phyloP scores from a whole-genome alignment of 2,797 vertebrate genomes.

The Acipenser oxyrinchus region DNA sequence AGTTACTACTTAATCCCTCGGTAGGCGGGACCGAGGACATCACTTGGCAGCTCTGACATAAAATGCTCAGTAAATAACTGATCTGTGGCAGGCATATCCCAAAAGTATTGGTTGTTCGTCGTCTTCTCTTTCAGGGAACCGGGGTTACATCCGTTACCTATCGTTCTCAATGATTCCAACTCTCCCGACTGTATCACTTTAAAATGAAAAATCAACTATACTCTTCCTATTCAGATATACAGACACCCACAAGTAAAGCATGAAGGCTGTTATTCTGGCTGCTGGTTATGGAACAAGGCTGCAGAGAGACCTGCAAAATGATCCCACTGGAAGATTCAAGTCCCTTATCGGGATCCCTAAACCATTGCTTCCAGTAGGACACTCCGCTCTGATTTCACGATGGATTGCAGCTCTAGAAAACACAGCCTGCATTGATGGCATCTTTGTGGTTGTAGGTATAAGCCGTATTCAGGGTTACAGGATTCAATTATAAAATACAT shows the following conservation, averaged over 20 bases:
- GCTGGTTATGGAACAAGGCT: constrained; percentile 72
- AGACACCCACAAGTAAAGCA: constrained; percentile 18
- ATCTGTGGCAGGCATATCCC: no score
- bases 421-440: constrained; percentile 36
- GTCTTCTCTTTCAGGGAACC: no score
- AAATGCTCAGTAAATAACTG: no score
- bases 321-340: constrained; percentile 43
- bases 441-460: constrained; percentile 61
- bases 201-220: no score
- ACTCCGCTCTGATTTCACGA: constrained; percentile 46
- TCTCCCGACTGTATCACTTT: no score
- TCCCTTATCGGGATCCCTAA: constrained; percentile 56
- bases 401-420: constrained; percentile 55
- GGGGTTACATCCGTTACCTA: no score
- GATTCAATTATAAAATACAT: neutral
- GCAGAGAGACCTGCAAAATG: constrained; percentile 53
- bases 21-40: no score
- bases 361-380: constrained; percentile 64
- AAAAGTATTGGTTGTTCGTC: no score
- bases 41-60: no score
- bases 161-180: no score
- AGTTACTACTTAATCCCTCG: no score
- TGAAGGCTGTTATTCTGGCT: constrained; percentile 68
- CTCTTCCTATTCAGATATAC: no score
- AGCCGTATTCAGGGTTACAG: neutral